phyloP scores from a whole-genome alignment of 2,797 vertebrate genomes.

The Gymnoscopelus microlampas region DNA sequence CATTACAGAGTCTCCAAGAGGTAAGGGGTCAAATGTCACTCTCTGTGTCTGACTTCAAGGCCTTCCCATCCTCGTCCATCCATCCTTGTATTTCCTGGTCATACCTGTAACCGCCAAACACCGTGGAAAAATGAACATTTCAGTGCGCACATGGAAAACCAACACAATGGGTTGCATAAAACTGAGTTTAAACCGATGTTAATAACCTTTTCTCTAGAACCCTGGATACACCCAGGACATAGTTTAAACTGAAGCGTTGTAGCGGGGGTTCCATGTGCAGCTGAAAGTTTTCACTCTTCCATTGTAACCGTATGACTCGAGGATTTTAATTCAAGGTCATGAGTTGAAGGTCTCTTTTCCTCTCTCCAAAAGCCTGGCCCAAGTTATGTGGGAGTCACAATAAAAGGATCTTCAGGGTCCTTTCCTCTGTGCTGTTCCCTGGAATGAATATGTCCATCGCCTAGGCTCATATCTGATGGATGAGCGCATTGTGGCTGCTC shows the following conservation, averaged over 20 bases:
- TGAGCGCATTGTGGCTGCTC: conserved; percentile 32
- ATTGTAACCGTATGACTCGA: too few species aligned
- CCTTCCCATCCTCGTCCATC: conserved; percentile 18
- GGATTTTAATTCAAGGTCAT: too few species aligned
- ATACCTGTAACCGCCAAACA: conserved; percentile 13
- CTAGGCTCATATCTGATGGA: conserved; percentile 6
- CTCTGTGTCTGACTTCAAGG: conserved; percentile 17
- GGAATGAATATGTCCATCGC: conserved; percentile 14
- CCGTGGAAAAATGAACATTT: conserved; percentile 7
- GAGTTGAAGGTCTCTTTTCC: too few species aligned
- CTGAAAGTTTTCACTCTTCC: too few species aligned
- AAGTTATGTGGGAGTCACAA: conserved; percentile 10
- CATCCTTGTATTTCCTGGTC: conserved; percentile 29
- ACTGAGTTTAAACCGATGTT: neutral
- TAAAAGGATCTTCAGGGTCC: conserved; percentile 8
- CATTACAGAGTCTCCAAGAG: conserved; percentile 99
- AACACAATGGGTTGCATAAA: conserved; percentile 2
- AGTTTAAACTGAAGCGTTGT: too few species aligned
- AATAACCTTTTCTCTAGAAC: neutral
- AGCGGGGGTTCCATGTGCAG: too few species aligned
- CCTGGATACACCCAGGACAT: neutral
- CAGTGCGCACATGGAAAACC: conserved; percentile 21
- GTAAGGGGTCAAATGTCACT: conserved; percentile 88
- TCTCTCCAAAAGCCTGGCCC: neutral
- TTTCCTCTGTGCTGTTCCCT: conserved; percentile 2